These are phyloP conservation scores for Leptopterna dolabrata DNA, from an alignment of 2,888 invertebrate genomes.

Conservation along the genomic window DNA sequence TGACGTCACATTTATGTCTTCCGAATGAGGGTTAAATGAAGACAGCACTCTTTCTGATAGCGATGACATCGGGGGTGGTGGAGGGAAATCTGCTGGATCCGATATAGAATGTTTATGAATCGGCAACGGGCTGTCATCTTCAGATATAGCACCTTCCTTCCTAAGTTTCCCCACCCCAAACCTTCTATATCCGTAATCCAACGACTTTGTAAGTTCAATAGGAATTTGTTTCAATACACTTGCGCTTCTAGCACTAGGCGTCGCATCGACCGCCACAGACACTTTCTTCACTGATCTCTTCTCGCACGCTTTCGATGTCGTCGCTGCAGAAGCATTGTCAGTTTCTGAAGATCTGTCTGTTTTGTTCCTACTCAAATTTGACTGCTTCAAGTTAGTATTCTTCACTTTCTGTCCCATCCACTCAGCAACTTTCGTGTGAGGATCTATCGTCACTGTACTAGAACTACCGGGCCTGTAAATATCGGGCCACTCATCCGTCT, in stretches of 20 bases:
- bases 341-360: conserved; percentile 54
- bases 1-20: conserved; percentile 76
- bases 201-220: conserved; percentile 76
- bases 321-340: conserved; percentile 47
- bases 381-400: conserved; percentile 73
- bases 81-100: conserved; percentile 59
- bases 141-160: conserved; percentile 61
- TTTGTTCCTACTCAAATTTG: conserved; percentile 66
- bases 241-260: conserved; percentile 78
- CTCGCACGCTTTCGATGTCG: conserved; percentile 45
- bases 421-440: conserved; percentile 86
- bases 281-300: conserved; percentile 68
- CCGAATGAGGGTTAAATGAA: conserved; percentile 45
- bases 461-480: conserved; percentile 70
- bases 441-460: conserved; percentile 77
- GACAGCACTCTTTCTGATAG: conserved; percentile 39
- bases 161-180: conserved; percentile 58
- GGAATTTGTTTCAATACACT: conserved; percentile 82
- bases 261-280: conserved; percentile 83
- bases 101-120: conserved; percentile 62
- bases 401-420: conserved; percentile 87
- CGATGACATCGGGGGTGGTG: conserved; percentile 16
- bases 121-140: conserved; percentile 57
- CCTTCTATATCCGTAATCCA: conserved; percentile 60
- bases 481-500: conserved; percentile 65